A percentile compares a stretch with the other conserved stretches of the same genome.
These are phyloP conservation scores for Bathynomus jamesi DNA, from an alignment of 1,140 invertebrate genomes.

Conservation along the genomic window DNA sequence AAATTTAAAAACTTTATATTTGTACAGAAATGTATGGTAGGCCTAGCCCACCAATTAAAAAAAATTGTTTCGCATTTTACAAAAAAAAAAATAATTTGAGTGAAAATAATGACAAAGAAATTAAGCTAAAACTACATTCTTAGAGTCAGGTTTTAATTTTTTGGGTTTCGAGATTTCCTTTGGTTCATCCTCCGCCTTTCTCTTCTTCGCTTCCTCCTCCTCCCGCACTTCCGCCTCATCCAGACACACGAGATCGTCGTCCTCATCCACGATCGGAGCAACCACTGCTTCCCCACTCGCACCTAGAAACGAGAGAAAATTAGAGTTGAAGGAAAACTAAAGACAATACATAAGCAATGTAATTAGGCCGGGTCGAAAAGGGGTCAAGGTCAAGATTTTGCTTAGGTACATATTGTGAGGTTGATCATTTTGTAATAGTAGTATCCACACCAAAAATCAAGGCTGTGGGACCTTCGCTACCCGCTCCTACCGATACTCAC, in stretches of 20 bases:
- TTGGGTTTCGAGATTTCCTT: background rate
- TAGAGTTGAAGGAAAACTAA: background rate
- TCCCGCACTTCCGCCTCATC: background rate
- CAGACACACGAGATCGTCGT: conserved; percentile 13
- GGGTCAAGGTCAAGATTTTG: background rate
- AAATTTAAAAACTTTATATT: too few species aligned
- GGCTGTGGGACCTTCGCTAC: background rate
- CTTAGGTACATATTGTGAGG: background rate
- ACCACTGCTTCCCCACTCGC: background rate
- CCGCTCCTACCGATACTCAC: too few species aligned
- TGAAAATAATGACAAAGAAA: background rate
- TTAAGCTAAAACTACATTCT: too few species aligned
- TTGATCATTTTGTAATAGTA: background rate
- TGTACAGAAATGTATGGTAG: too few species aligned
- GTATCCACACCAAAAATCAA: background rate
- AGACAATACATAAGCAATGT: background rate
- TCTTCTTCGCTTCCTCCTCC: background rate
- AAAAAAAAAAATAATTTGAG: background rate
- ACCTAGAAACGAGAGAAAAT: background rate
- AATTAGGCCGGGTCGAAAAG: background rate
- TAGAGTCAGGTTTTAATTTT: background rate
- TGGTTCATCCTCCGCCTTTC: background rate
- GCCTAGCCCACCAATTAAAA: too few species aligned
- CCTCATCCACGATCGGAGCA: conserved; percentile 1
- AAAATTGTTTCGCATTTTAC: background rate